Evolutionary conservation across 2,113 vertebrate species (phyloP), one percentile per base, ranked within the genome.

Genomic region (Tretioscincus oriximinensis): DNA sequence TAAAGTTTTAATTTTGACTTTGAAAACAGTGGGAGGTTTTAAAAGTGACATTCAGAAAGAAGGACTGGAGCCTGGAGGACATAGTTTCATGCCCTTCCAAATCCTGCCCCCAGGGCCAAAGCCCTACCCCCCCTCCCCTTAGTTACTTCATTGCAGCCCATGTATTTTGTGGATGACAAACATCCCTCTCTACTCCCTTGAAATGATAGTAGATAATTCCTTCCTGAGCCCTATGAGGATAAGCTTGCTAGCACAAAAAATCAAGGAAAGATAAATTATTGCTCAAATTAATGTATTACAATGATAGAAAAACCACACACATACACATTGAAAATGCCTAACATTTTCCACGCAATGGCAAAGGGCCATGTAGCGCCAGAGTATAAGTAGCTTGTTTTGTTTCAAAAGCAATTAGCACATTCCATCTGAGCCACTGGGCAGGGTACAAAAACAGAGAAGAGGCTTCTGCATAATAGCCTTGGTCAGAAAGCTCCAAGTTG

Each of bases 371-470:
- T 74, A 68, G 70, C 14, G 73, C 21, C 69, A 85, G n/a, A 78
- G 63, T 76, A 92, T 75, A 93, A 91, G 86, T 76, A 2, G 2
- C 91, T 93, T 90, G 93, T 95, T 91, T 93, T 95, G 95, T 94
- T 92, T 81, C 74, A 29, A 77, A 31, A 49, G 91, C 88, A 90
- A 86, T 92, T 91, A 88, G 31, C 0, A 3, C 94, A 93, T 95
- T 95, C 93, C 94, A 87, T 71, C n/a, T 45, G 77, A 93, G 92
- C 87, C 90, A 91, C 69, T 9, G 76, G 81, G 66, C 84, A 65
- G 85, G 76, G 79, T 78, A 80, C 60, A 11, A 61, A 87, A 77
- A 83, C 83, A 89, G 80, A 81, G 72, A 92, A 81, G 91, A 85
- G 87, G 83, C 77, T 31, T 28, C 68, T 82, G 92, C 91, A 91